Evolutionary conservation across 2,797 vertebrate species (phyloP).

Genomic region (Chrysocyon brachyurus): DNA sequence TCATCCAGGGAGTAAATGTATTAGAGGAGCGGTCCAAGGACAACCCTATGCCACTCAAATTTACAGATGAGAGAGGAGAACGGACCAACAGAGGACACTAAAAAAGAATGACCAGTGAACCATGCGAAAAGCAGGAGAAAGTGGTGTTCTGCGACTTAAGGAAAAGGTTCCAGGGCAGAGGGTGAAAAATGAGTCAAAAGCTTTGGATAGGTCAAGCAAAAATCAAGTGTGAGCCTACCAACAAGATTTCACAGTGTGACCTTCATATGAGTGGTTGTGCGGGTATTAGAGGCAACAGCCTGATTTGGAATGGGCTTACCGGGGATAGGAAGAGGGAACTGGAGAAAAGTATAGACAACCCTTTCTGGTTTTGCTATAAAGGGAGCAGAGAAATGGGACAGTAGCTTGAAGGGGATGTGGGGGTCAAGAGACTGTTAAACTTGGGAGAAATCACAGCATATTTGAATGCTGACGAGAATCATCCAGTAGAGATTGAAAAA

Average conservation of each 20-base stretch:
- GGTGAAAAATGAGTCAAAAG: not conserved
- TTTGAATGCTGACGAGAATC: not conserved
- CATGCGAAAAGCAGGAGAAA: not conserved
- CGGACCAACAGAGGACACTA: not conserved
- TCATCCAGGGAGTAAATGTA: not conserved
- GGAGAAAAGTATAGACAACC: not conserved
- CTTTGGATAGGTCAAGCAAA: not conserved
- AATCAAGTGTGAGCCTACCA: too few relatives aligned
- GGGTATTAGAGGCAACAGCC: not conserved
- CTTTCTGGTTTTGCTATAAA: not conserved
- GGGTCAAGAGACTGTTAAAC: not conserved
- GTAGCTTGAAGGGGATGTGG: not conserved
- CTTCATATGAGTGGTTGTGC: not conserved
- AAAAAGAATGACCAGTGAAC: not conserved
- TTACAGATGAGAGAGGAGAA: not conserved
- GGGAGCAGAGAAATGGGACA: not conserved
- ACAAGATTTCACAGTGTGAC: not conserved
- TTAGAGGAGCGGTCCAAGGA: not conserved
- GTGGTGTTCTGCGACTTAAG: not conserved
- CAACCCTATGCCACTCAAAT: not conserved
- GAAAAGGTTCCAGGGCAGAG: not conserved
- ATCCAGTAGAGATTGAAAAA: not conserved
- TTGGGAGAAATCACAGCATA: not conserved
- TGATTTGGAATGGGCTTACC: not conserved
- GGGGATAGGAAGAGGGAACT: not conserved